These are phyloP conservation scores for Pammene aurita DNA, from an alignment of 2,888 invertebrate genomes.

Conservation along the genomic window DNA sequence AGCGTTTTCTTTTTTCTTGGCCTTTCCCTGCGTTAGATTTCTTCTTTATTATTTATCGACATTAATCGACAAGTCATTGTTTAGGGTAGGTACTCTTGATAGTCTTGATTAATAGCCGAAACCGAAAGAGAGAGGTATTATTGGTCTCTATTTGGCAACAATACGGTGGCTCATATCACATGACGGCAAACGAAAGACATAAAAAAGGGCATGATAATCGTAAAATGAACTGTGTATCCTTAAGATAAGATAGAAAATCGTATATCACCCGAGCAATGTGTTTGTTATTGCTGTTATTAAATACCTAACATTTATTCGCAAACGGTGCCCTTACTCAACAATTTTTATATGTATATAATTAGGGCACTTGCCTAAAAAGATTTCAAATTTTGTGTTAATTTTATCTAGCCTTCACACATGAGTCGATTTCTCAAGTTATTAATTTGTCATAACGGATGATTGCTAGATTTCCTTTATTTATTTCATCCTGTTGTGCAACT, in stretches of 20 bases:
- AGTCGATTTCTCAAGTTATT: too few relatives aligned
- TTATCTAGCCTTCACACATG: too few relatives aligned
- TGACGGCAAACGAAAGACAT: not conserved
- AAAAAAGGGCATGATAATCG: not conserved
- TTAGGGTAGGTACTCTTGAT: not conserved
- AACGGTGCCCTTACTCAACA: not conserved
- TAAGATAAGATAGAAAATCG: conserved; percentile 1
- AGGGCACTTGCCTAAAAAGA: too few relatives aligned
- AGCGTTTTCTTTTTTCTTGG: too few relatives aligned
- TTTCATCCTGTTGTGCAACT: too few relatives aligned
- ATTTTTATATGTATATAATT: too few relatives aligned
- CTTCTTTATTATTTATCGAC: too few relatives aligned
- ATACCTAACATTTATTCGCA: not conserved
- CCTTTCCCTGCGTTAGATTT: too few relatives aligned
- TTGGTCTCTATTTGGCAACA: conserved; percentile 10
- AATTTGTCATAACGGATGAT: too few relatives aligned
- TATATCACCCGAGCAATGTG: not conserved
- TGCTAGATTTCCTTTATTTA: too few relatives aligned
- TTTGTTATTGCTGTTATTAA: not conserved
- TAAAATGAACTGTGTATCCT: not conserved
- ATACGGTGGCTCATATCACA: not conserved
- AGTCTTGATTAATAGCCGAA: not conserved
- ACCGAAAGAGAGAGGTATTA: not conserved
- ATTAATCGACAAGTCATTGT: not conserved
- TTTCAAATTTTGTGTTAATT: too few relatives aligned